Conservation (phyloP, 2,888 invertebrate species). For the Chaetoderma sp. region DNA sequence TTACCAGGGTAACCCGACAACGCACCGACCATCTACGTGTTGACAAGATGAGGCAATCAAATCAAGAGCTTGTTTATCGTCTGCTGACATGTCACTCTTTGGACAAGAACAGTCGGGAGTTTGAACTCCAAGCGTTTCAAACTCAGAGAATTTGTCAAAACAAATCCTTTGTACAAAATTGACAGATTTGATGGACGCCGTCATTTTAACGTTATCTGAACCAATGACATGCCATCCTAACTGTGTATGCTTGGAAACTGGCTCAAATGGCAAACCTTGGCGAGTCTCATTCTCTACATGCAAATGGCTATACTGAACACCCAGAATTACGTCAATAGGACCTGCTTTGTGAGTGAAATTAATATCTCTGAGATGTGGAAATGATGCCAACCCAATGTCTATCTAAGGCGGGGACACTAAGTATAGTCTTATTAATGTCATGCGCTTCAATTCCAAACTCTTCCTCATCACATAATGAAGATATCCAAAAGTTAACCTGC, state of each 20-base stretch:
- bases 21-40: background rate
- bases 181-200: slow-evolving; percentile 1
- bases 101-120: slow-evolving; percentile 6
- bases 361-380: background rate
- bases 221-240: slow-evolving; percentile 21
- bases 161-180: slow-evolving; percentile 10
- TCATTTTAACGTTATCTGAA: slow-evolving; percentile 1
- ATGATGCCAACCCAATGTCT: background rate
- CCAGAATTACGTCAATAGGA: slow-evolving; percentile 11
- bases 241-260: slow-evolving; percentile 9
- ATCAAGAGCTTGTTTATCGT: background rate
- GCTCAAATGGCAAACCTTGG: slow-evolving; percentile 14
- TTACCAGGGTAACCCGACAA: slow-evolving; percentile 16
- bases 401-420: slow-evolving; percentile 10
- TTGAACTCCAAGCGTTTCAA: slow-evolving; percentile 14
- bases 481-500: slow-evolving; percentile 10
- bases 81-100: background rate
- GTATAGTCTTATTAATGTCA: slow-evolving; percentile 14
- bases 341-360: slow-evolving; percentile 11
- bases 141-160: slow-evolving; percentile 8
- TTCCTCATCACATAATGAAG: slow-evolving; percentile 3
- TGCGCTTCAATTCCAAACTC: slow-evolving; percentile 15
- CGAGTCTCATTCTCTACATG: slow-evolving; percentile 5
- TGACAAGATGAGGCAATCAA: background rate
- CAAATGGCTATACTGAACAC: slow-evolving; percentile 19